Base-by-base conservation (phyloP, 2,113 vertebrate genomes). In the Malurus cyaneus region DNA sequence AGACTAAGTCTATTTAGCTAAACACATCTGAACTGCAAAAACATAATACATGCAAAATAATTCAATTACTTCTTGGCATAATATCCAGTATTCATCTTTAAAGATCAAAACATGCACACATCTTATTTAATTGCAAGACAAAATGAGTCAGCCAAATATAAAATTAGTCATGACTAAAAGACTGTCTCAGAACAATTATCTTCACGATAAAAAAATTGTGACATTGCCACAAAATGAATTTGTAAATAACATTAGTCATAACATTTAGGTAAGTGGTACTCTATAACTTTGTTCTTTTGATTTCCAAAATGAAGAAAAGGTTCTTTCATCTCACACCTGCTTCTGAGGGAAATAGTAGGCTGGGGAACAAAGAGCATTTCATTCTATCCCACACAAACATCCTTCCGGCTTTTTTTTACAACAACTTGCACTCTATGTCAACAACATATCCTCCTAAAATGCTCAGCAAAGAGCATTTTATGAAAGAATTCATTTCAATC, bases 141-240 rank as follows among this genome's bases (percentile, higher is more conserved):
- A 96, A 91, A 96, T 94, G 96, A 97, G 60, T 97, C 95, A 97
- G 39, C 23, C 59, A 50, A 87, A 71, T 81, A 85, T 18, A 92
- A 94, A 97, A 96, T 96, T 95, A 97, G 90, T 97, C 84, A 89
- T 81, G 67, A 93, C 65, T 95, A 78, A 96, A 96, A 97, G 64
- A 92, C 60, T 85, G 46, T 88, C 59, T 92, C 62, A 82, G 86
- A 97, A 92, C 61, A 96, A 95, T 96, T 97, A 77, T 41, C 89
- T 96, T 93, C 39, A 71, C 84, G 73, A 96, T 85, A 92, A 97
- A 96, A 96, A 90, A 87, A 76, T 19, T 46, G 47, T 90, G 83
- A 91, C 60, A 93, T 91, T 96, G 82, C 64, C 89, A 94, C 83
- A 95, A 89, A 41, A 92, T 86, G 90, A 92, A 94, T 96, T 89